These are phyloP conservation scores for Ditylenchus weischeri DNA, from an alignment of 2,888 invertebrate genomes.

Conservation along the genomic window DNA sequence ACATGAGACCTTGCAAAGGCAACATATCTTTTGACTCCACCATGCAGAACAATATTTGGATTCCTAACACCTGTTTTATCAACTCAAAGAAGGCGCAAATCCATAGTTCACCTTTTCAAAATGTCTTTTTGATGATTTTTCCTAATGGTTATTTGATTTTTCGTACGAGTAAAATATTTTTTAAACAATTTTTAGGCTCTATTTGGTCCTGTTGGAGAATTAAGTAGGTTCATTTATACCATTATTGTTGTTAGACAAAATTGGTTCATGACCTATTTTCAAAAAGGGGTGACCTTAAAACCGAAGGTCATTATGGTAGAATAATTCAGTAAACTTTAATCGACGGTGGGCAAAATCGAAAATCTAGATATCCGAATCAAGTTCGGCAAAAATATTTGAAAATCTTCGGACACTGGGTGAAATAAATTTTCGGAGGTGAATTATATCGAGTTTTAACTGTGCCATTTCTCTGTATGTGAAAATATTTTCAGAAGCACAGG, in stretches of 20 bases:
- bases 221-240: conserved; percentile 7
- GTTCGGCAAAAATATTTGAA: too few relatives aligned
- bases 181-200: conserved; percentile 45
- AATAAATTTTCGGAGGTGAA: too few relatives aligned
- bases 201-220: conserved; percentile 58
- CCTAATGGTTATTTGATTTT: conserved; percentile 51
- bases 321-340: too few relatives aligned
- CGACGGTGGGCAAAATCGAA: too few relatives aligned
- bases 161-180: conserved; percentile 16
- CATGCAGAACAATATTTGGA: conserved; percentile 54
- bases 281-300: too few relatives aligned
- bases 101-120: conserved; percentile 57
- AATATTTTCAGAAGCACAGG: conserved; percentile 47
- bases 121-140: conserved; percentile 58
- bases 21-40: conserved; percentile 57
- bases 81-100: conserved; percentile 57
- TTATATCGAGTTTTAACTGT: background rate
- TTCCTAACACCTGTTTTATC: conserved; percentile 55
- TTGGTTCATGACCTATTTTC: too few relatives aligned
- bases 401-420: too few relatives aligned
- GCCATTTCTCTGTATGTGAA: too few relatives aligned
- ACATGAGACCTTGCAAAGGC: conserved; percentile 57
- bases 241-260: too few relatives aligned
- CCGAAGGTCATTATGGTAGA: too few relatives aligned
- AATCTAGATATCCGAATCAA: too few relatives aligned